A percentile compares a stretch with the other conserved stretches of the same genome.
Conservation (phyloP, 2,797 vertebrate species). For the Falco naumanni region DNA sequence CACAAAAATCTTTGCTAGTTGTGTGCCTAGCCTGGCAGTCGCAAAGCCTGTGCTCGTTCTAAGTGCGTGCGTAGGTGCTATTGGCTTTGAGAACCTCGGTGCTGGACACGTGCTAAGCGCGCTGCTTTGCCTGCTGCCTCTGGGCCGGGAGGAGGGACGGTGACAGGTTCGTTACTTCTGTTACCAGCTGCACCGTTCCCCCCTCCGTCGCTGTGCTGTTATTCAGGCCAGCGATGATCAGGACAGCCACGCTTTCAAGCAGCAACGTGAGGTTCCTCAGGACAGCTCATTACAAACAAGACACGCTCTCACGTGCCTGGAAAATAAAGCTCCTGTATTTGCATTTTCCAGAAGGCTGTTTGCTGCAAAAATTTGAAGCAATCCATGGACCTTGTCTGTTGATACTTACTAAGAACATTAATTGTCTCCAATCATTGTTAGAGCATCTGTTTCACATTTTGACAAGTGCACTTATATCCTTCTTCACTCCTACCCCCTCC, state of each 20-base stretch:
- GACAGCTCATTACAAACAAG: constrained; percentile 59
- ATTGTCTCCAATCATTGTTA: constrained; percentile 79
- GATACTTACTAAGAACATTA: constrained; percentile 72
- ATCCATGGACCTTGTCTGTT: constrained; percentile 58
- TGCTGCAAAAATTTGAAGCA: constrained; percentile 63
- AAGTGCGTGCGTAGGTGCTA: not conserved
- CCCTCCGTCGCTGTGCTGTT: not conserved
- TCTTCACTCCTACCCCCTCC: constrained; percentile 25
- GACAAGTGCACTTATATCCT: constrained; percentile 77
- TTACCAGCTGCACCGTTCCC: not conserved
- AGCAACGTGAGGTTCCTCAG: constrained; percentile 5
- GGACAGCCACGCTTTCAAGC: not conserved
- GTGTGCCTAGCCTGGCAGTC: not conserved
- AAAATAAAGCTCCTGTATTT: constrained; percentile 72
- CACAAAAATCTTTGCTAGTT: not conserved
- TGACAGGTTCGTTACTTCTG: constrained; percentile 15
- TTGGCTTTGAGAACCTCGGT: constrained; percentile 45
- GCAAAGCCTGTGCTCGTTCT: not conserved
- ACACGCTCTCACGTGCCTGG: constrained; percentile 38
- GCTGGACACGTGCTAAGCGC: not conserved
- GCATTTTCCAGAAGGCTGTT: constrained; percentile 65
- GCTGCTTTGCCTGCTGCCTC: constrained; percentile 35
- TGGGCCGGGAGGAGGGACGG: not conserved
- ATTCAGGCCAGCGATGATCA: constrained; percentile 2
- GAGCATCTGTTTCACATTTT: constrained; percentile 81